A percentile compares a stretch with the other conserved stretches of the same genome.
These are phyloP conservation scores for Grapholita molesta DNA, from an alignment of 1,140 invertebrate species.

Conservation along the genomic window DNA sequence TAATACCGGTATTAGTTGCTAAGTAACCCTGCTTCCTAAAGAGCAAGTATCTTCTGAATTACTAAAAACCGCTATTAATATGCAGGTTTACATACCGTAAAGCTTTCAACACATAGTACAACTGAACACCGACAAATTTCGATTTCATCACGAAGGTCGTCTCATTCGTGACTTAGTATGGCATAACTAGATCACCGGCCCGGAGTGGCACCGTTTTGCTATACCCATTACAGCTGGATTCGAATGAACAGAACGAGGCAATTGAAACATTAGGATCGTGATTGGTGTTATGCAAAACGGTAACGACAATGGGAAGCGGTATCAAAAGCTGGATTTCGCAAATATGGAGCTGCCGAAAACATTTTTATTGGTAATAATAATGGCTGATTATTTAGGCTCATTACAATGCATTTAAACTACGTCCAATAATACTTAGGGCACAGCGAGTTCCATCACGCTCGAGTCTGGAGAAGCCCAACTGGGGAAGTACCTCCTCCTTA, in stretches of 20 bases:
- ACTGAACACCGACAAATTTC: slow-evolving; percentile 32
- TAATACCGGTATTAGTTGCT: no score
- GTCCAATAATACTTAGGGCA: no score
- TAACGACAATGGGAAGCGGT: slow-evolving; percentile 46
- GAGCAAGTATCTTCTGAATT: not conserved
- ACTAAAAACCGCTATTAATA: not conserved
- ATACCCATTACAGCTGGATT: slow-evolving; percentile 48
- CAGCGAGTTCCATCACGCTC: no score
- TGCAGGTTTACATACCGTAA: not conserved
- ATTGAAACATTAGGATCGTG: slow-evolving; percentile 60
- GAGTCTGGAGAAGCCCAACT: no score
- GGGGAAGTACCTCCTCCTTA: no score
- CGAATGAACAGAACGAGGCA: slow-evolving; percentile 51
- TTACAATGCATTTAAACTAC: no score
- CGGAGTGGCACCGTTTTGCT: slow-evolving; percentile 51
- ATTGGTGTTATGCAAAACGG: slow-evolving; percentile 62
- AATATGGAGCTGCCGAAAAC: not conserved
- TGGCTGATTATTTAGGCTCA: no score
- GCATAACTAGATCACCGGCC: slow-evolving; percentile 59
- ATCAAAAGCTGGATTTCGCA: slow-evolving; percentile 7
- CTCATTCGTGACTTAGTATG: slow-evolving; percentile 53
- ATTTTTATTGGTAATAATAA: not conserved
- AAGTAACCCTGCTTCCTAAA: no score
- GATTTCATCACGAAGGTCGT: slow-evolving; percentile 64
- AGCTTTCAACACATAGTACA: slow-evolving; percentile 20